phyloP scores from a whole-genome alignment of 2,113 vertebrate genomes.

The Semicossyphus pulcher region DNA sequence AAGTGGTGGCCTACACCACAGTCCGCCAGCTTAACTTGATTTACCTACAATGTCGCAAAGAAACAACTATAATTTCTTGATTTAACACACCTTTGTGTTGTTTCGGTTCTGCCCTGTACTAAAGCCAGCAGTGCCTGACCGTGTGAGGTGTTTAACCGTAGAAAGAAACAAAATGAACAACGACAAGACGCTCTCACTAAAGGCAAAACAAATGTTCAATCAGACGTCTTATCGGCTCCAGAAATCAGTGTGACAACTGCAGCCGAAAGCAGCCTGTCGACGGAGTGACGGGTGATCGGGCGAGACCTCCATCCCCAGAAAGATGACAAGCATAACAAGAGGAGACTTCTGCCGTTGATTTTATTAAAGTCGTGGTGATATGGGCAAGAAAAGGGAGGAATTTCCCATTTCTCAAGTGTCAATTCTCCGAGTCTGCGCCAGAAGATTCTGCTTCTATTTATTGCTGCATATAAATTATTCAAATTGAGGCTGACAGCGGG shows the following conservation, averaged over 20 bases:
- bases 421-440: slow-evolving; percentile 55
- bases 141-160: slow-evolving; percentile 21
- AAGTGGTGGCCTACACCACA: too few relatives aligned
- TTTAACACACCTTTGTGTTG: slow-evolving; percentile 22
- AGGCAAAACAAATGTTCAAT: slow-evolving; percentile 70
- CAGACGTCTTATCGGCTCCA: slow-evolving; percentile 66
- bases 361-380: slow-evolving; percentile 61
- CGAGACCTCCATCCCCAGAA: slow-evolving; percentile 38
- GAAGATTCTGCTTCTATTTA: slow-evolving; percentile 67
- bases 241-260: slow-evolving; percentile 71
- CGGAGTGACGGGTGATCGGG: slow-evolving; percentile 61
- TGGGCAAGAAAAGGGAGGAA: slow-evolving; percentile 34
- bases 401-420: slow-evolving; percentile 59
- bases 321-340: slow-evolving; percentile 64
- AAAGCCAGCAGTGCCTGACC: slow-evolving; percentile 25
- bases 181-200: slow-evolving; percentile 23
- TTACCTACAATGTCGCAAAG: slow-evolving; percentile 26
- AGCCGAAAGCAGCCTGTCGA: slow-evolving; percentile 47
- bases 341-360: slow-evolving; percentile 51
- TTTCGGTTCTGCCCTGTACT: not conserved
- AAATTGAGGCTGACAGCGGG: slow-evolving; percentile 64
- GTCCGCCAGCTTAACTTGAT: too few relatives aligned
- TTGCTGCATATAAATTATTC: slow-evolving; percentile 73
- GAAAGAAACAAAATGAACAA: slow-evolving; percentile 43
- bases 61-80: slow-evolving; percentile 31